A percentile compares a stretch with the other conserved stretches of the same genome.
Evolutionary conservation across 2,797 vertebrate species (phyloP).

Genomic region (Gymnoscopelus braueri): DNA sequence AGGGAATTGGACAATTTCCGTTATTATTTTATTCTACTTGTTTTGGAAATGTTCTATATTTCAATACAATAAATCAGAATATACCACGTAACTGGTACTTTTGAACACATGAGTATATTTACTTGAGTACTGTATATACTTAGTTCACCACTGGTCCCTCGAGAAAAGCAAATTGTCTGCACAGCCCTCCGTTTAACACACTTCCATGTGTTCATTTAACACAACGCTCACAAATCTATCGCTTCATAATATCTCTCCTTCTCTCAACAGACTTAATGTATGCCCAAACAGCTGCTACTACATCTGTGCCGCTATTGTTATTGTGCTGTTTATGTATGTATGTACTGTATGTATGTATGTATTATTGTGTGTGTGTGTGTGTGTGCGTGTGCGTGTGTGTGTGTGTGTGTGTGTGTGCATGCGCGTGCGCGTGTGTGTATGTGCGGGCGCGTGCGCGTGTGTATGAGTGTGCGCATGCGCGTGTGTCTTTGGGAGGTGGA

Average conservation of each 20-base stretch:
- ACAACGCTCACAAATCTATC: constrained; percentile 37
- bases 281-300: constrained; percentile 64
- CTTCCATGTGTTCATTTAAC: constrained; percentile 38
- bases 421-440: no score
- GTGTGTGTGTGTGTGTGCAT: not conserved
- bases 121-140: no score
- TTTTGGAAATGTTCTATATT: no score
- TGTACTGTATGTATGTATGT: not conserved
- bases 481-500: constrained; percentile 32
- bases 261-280: constrained; percentile 60
- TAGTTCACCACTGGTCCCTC: no score
- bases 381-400: constrained; percentile 7
- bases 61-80: no score
- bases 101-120: no score
- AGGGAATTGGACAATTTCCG: no score
- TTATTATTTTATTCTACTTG: no score
- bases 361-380: not conserved
- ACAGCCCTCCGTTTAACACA: constrained; percentile 37
- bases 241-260: constrained; percentile 18
- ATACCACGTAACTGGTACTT: no score
- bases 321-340: constrained; percentile 1
- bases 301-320: constrained; percentile 27
- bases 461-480: no score
- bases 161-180: constrained; percentile 20
- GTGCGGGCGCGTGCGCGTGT: no score